Evolutionary conservation across 2,888 invertebrate genomes (phyloP).

Genomic region (Carabus problematicus): DNA sequence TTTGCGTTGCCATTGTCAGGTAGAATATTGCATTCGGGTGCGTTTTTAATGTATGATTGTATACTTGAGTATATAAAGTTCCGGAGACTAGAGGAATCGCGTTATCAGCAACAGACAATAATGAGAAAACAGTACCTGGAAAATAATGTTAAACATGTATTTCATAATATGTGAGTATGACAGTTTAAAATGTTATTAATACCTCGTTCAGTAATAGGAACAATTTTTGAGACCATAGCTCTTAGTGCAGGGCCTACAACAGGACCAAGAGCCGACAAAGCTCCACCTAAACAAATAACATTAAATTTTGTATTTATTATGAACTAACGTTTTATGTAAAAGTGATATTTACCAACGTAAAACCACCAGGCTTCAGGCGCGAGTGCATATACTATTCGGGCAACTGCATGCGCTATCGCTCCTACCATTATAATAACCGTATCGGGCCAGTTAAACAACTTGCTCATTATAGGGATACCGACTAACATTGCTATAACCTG

Average conservation of each 20-base stretch:
- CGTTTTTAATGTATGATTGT: constrained; percentile 70
- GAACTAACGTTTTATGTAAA: background rate
- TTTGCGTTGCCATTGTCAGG: constrained; percentile 75
- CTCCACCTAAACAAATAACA: constrained; percentile 65
- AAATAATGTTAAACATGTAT: constrained; percentile 38
- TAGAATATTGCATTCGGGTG: constrained; percentile 71
- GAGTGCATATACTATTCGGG: constrained; percentile 72
- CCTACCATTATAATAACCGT: constrained; percentile 78
- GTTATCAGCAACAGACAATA: constrained; percentile 81
- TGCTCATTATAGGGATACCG: constrained; percentile 76
- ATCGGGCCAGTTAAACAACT: constrained; percentile 71
- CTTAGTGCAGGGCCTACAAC: constrained; percentile 79
- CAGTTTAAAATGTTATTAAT: too few species aligned
- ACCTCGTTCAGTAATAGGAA: constrained; percentile 76
- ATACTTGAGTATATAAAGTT: constrained; percentile 74
- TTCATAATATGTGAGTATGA: too few species aligned
- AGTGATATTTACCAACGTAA: constrained; percentile 63
- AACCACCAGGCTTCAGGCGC: constrained; percentile 65
- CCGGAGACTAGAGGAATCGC: constrained; percentile 79
- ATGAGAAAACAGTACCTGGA: constrained; percentile 76
- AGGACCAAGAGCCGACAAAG: constrained; percentile 77
- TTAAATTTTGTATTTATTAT: background rate
- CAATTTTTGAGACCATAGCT: constrained; percentile 82
- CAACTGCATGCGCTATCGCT: constrained; percentile 71
- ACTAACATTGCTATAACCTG: constrained; percentile 76